A percentile compares a stretch with the other conserved stretches of the same genome.
These are phyloP conservation scores for Aurelia aurita complex sp. Pacific DNA, from an alignment of 30 jellyfish, hydroid and myxozoan species.

Conservation along the genomic window DNA sequence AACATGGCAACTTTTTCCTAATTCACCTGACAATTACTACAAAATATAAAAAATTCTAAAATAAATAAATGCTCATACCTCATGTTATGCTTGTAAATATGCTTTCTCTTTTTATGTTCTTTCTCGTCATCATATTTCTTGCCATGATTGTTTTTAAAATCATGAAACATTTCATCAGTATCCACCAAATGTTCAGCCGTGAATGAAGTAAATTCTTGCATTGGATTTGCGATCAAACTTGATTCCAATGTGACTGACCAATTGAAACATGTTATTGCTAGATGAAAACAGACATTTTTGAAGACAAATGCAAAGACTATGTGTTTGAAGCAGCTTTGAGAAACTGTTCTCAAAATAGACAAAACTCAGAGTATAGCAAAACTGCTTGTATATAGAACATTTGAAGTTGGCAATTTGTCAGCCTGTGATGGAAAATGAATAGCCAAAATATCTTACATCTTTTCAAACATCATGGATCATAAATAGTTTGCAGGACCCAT, in stretches of 20 bases:
- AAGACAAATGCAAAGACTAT: not conserved
- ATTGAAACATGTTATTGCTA: conserved; percentile 81
- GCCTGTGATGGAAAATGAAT: no score
- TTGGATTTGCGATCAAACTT: conserved; percentile 87
- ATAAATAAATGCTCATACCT: conserved; percentile 43
- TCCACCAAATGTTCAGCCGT: conserved; percentile 71
- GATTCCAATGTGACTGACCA: conserved; percentile 91
- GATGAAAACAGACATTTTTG: not conserved
- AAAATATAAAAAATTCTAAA: no score
- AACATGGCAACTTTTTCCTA: no score
- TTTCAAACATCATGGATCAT: no score
- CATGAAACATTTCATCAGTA: conserved; percentile 58
- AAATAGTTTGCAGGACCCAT: no score
- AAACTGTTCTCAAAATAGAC: no score
- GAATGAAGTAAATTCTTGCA: conserved; percentile 95
- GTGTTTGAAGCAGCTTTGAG: no score
- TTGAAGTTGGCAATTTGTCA: no score
- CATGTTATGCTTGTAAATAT: conserved; percentile 82
- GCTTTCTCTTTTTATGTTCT: conserved; percentile 66
- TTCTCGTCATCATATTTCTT: conserved; percentile 43
- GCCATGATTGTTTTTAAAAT: conserved; percentile 55
- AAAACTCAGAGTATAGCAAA: no score
- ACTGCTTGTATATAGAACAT: no score
- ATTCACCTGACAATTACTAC: no score
- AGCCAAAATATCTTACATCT: no score